A percentile compares a stretch with the other conserved stretches of the same genome.
Conservation (phyloP, 1,140 invertebrate genomes). For the Caenorhabditis tropicalis region DNA sequence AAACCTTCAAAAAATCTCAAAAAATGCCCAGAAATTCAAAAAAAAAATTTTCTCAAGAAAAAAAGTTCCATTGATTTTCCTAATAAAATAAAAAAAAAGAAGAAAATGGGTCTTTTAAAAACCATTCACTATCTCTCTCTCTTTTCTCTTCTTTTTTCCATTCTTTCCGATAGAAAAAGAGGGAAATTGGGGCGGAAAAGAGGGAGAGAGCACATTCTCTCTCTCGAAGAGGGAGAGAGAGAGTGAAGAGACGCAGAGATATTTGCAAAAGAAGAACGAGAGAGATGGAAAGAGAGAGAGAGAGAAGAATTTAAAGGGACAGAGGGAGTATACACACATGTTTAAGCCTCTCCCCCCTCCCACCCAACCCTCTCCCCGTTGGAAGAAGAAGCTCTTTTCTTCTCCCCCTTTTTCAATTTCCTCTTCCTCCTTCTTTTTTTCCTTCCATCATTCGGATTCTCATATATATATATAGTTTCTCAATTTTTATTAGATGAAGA, state of each 20-base stretch:
- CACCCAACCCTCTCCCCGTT: no score
- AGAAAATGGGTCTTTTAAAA: not conserved
- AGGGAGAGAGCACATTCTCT: not conserved
- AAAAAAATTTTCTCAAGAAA: no score
- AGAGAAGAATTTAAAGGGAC: not conserved
- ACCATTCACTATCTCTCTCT: no score
- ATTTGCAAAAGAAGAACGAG: not conserved
- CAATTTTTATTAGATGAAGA: not conserved
- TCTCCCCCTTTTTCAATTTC: slow-evolving; percentile 2
- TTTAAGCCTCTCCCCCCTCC: not conserved
- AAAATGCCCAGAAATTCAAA: no score
- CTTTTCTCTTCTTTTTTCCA: no score
- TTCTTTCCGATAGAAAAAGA: not conserved
- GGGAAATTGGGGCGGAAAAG: not conserved
- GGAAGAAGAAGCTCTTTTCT: not conserved
- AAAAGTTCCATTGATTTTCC: no score
- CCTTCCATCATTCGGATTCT: not conserved
- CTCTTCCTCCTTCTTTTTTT: not conserved
- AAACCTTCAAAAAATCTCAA: no score
- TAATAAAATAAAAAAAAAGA: no score
- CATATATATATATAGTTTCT: not conserved
- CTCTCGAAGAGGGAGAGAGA: not conserved
- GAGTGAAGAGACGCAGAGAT: not conserved
- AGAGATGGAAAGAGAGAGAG: not conserved
- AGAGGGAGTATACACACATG: slow-evolving; percentile 12